phyloP scores from a whole-genome alignment of 2,797 vertebrate genomes.

The Crenichthys baileyi region DNA sequence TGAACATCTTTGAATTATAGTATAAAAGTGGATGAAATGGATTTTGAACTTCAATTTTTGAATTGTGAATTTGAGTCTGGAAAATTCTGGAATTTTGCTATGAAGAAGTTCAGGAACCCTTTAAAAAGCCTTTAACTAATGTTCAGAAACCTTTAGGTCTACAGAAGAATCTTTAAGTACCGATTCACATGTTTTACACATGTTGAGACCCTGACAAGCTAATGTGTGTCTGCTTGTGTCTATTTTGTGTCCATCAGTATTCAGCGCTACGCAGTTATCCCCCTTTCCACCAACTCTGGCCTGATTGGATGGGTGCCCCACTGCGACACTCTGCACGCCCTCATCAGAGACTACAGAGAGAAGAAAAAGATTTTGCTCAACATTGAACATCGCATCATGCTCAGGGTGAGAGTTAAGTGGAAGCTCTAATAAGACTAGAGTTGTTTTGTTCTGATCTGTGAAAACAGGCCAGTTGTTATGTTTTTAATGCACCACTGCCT shows the following conservation, averaged over 20 bases:
- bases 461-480: neutral
- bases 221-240: neutral
- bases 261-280: slow-evolving; percentile 97
- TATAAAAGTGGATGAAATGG: too few relatives aligned
- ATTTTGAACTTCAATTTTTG: neutral
- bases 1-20: neutral
- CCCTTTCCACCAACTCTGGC: slow-evolving; percentile 96
- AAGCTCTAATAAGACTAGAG: neutral
- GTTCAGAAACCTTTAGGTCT: too few relatives aligned
- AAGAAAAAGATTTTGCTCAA: slow-evolving; percentile 99
- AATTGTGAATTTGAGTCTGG: too few relatives aligned
- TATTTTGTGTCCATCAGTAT: slow-evolving; percentile 80
- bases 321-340: slow-evolving; percentile 96
- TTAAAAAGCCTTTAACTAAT: neutral
- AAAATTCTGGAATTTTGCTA: too few relatives aligned
- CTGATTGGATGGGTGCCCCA: slow-evolving; percentile 99
- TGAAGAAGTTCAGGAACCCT: too few relatives aligned
- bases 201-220: neutral
- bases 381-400: slow-evolving; percentile 99
- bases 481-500: too few relatives aligned
- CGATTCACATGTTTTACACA: neutral
- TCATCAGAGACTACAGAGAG: slow-evolving; percentile 97
- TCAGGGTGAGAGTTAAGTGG: slow-evolving; percentile 83
- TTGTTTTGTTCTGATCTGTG: neutral
- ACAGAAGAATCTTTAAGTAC: neutral